Conservation (phyloP, 2,888 invertebrate genomes). For the Heteropelma amictum region DNA sequence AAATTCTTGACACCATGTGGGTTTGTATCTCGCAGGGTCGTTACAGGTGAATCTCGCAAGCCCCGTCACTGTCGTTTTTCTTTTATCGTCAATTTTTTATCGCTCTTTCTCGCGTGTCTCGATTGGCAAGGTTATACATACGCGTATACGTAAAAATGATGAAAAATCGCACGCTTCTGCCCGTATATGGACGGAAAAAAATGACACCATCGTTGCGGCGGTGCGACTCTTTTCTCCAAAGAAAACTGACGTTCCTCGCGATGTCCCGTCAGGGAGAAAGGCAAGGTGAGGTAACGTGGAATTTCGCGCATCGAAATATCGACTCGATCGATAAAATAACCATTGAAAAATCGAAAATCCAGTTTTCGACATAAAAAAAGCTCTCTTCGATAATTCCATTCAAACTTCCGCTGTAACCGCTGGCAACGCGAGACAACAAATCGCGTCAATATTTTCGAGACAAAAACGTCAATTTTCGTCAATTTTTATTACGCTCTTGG, state of each 20-base stretch:
- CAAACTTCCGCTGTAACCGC: too few relatives aligned
- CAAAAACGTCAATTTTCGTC: too few relatives aligned
- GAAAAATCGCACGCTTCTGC: constrained; percentile 56
- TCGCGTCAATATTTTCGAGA: too few relatives aligned
- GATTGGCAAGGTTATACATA: constrained; percentile 59
- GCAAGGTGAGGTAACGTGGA: too few relatives aligned
- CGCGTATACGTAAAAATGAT: constrained; percentile 20
- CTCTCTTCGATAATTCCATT: too few relatives aligned
- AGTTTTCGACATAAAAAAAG: too few relatives aligned
- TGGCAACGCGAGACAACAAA: too few relatives aligned
- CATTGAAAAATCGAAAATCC: too few relatives aligned
- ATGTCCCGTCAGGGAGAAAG: neutral
- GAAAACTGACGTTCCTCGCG: neutral
- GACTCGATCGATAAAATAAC: too few relatives aligned
- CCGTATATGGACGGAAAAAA: constrained; percentile 65
- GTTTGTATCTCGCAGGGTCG: constrained; percentile 40
- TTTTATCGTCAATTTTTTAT: constrained; percentile 15
- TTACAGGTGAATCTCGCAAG: neutral
- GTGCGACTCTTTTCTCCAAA: neutral
- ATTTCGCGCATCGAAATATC: too few relatives aligned
- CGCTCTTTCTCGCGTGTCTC: constrained; percentile 43
- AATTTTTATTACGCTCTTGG: too few relatives aligned
- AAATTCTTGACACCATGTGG: constrained; percentile 37
- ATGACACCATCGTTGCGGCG: constrained; percentile 67
- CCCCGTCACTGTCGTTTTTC: neutral